Evolutionary conservation across 2,113 vertebrate species (phyloP), one percentile per base, ranked within the genome.

Genomic region (Macrotis lagotis): DNA sequence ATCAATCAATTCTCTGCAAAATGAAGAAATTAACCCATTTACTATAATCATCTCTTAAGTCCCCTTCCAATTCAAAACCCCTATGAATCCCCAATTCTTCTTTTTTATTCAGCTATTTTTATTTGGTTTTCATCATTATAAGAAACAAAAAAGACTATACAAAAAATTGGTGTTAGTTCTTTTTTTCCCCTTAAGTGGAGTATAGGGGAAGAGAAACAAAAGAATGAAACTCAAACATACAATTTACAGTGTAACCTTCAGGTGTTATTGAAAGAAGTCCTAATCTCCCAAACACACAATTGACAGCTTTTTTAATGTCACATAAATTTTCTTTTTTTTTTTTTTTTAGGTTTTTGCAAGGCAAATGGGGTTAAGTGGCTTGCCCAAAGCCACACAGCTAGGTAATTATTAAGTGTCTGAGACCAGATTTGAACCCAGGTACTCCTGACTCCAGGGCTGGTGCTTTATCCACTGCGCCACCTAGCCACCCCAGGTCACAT

Each of bases 21-120:
- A 25, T 10, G 44, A 92, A 59, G 83, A 44, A 94, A 74, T 95
- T 91, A 83, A 95, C 95, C 25, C 2, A 2, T 48, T n/a, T 51
- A 10, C 92, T 49, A 96, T 94, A 48, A 94, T 44, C 37, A 44
- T 83, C n/a, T 83, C 16, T 83, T 44, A 83, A 19, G 5, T n/a
- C 0, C 16, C 37, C 16, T 44, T 83, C 5, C 19, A 83, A 6
- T 83, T 44, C 16, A 44, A 83, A 59, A 44, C 22, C 44, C 37
- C 16, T 74, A 22, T 83, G 66, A 44, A 16, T n/a, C 66, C 66
- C 16, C 22, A 19, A 83, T 83, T 83, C n/a, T 59, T 59, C 28
- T 83, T 44, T 83, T 83, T 8, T 19, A 83, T 19, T 44, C 37
- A 83, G 24, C 16, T 83, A 83, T 44, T 44, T 44, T 83, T 83